Evolutionary conservation across 2,113 vertebrate genomes (phyloP).

Genomic region (Alces alces): DNA sequence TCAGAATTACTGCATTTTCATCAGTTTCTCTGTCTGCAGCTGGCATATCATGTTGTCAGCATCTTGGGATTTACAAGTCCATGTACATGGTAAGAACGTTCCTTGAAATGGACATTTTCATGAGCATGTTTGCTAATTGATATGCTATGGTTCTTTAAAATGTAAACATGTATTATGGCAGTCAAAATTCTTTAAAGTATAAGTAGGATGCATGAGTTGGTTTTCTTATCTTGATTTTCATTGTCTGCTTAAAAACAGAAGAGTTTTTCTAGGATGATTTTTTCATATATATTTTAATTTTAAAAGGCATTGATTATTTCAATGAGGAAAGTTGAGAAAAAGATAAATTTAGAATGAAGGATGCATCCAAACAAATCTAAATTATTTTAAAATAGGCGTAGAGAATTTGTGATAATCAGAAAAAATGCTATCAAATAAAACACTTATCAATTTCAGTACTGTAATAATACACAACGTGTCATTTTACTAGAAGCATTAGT

Average conservation of each 20-base stretch:
- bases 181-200: constrained; percentile 14
- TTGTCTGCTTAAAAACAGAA: constrained; percentile 64
- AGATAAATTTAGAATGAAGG: neutral
- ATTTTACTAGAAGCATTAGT: constrained; percentile 19
- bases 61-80: constrained; percentile 81
- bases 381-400: neutral
- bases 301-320: constrained; percentile 26
- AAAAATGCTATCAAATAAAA: neutral
- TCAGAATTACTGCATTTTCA: constrained; percentile 84
- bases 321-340: neutral
- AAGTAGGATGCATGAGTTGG: constrained; percentile 35
- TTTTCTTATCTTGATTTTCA: constrained; percentile 61
- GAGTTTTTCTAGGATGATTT: neutral
- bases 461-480: neutral
- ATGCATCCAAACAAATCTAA: neutral
- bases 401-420: neutral
- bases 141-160: constrained; percentile 61
- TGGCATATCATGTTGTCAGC: constrained; percentile 88
- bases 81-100: constrained; percentile 66
- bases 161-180: constrained; percentile 70
- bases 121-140: constrained; percentile 79
- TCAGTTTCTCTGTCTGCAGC: constrained; percentile 87
- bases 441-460: neutral
- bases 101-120: constrained; percentile 76
- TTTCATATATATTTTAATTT: constrained; percentile 21